A percentile compares a stretch with the other conserved stretches of the same genome.
Conservation (phyloP, 2,888 invertebrate species). For the Noctua janthe region DNA sequence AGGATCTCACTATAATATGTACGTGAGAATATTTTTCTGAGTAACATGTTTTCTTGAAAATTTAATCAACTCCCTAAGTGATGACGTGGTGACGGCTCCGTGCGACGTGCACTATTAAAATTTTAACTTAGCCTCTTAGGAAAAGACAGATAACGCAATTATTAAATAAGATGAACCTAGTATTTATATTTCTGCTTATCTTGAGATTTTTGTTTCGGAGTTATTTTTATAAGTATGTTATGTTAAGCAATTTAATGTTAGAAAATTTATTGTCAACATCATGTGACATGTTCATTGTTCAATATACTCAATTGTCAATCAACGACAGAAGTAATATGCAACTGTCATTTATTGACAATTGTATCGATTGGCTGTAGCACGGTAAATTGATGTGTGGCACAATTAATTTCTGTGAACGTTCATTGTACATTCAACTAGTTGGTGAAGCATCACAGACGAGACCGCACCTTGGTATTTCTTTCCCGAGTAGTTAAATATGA, state of each 20-base stretch:
- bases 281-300: no score
- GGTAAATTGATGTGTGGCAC: neutral
- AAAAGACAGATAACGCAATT: neutral
- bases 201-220: neutral
- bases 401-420: neutral
- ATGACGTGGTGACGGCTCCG: constrained; percentile 29
- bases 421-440: neutral
- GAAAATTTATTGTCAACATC: neutral
- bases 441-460: no score
- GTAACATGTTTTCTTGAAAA: constrained; percentile 40
- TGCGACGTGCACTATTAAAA: constrained; percentile 37
- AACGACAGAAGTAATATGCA: neutral
- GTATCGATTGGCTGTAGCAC: neutral
- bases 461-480: neutral
- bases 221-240: neutral
- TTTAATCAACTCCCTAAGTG: constrained; percentile 51
- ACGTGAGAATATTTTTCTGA: constrained; percentile 37
- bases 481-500: neutral
- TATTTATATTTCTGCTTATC: neutral
- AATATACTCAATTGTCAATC: no score
- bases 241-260: neutral
- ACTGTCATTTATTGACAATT: neutral
- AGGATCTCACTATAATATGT: constrained; percentile 19
- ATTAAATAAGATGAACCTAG: neutral
- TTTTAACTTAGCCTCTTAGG: constrained; percentile 25